Conservation (phyloP, 1,140 invertebrate genomes). For the Periplaneta americana region DNA sequence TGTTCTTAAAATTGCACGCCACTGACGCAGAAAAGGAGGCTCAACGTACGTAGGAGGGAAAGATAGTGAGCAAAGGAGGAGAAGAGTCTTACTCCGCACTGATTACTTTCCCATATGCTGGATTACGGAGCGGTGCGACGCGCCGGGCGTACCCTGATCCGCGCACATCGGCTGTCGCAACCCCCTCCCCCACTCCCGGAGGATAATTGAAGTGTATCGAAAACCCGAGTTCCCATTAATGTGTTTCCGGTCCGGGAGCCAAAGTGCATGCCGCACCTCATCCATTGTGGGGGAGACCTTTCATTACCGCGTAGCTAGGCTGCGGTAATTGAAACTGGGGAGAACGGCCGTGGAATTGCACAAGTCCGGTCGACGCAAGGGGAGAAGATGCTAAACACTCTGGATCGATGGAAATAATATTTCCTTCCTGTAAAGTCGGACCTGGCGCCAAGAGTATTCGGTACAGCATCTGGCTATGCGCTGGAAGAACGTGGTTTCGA, state of each 20-base stretch:
- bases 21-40: too few species aligned
- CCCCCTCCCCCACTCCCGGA: neutral
- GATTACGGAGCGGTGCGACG: too few species aligned
- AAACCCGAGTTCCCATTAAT: slow-evolving; percentile 9
- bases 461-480: too few species aligned
- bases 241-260: slow-evolving; percentile 5
- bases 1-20: too few species aligned
- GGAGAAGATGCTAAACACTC: neutral
- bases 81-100: too few species aligned
- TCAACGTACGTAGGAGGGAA: too few species aligned
- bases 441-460: too few species aligned
- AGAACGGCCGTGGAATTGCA: too few species aligned
- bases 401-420: neutral
- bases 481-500: too few species aligned
- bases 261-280: neutral
- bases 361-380: neutral
- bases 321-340: neutral
- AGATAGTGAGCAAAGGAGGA: too few species aligned
- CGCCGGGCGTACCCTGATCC: too few species aligned
- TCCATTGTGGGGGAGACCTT: neutral
- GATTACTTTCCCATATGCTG: neutral
- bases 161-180: neutral
- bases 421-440: too few species aligned
- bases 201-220: slow-evolving; percentile 11
- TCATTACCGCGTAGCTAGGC: neutral